Evolutionary conservation across 2,888 invertebrate genomes (phyloP), one percentile per base, ranked within the genome.

Genomic region (Temnothorax rugatulus): DNA sequence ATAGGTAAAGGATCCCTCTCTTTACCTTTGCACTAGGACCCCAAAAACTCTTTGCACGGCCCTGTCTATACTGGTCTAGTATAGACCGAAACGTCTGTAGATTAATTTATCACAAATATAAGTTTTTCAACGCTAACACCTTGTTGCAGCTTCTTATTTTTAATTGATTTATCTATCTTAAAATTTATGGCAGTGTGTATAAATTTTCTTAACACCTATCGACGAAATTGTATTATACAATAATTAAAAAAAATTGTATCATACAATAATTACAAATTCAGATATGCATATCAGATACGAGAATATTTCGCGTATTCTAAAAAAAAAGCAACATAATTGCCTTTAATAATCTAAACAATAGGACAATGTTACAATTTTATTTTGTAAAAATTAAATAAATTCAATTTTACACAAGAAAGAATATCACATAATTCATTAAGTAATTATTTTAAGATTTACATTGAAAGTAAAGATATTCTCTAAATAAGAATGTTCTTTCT

Each of bases 261-360:
- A 13, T 38, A 21, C 11, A 41, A 73, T 25, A 59, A 74, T 59
- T 74, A 44, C 8, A 74, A 61, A 61, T 25, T 59, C 25, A 59
- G 18, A 44, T 44, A 59, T 8, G 47, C 47, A 47, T 15, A 15
- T 50, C 5, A 50, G 4, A 50, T 50, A 18, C 5, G 18, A 18
- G 7, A 18, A 50, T 59, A 57, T 21, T 41, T 57, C 2, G 18
- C 11, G 18, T 41, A 25, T 25, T 57, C 38, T 41, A 25, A 38
- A 18, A 18, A 29, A 38, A 57, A 38, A 5, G 8, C 13, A 29
- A 29, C 9, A 7, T 29, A 29, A 29, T 29, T 29, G 29, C 29
- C 29, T 29, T 29, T 73, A 59, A 57, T 4, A 54, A 69, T 50
- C 3, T 38, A 38, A 71, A 41, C 11, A 64, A 57, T 57, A 25